Conservation (phyloP, 1,140 invertebrate genomes). For the Leptinotarsa undecemlineata region DNA sequence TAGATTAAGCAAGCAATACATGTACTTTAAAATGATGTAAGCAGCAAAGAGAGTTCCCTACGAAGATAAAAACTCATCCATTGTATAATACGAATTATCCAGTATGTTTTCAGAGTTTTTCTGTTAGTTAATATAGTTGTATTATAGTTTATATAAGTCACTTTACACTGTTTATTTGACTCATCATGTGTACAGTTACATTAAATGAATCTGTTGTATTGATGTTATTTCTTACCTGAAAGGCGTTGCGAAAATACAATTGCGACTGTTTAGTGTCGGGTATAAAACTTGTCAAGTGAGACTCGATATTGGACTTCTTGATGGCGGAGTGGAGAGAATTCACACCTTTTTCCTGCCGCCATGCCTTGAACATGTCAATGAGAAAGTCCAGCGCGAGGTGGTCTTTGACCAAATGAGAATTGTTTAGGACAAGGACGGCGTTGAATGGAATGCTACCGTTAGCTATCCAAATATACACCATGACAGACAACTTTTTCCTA, state of each 20-base stretch:
- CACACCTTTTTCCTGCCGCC: slow-evolving; percentile 89
- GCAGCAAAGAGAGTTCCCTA: no score
- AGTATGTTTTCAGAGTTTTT: no score
- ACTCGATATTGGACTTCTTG: slow-evolving; percentile 87
- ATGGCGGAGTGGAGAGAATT: slow-evolving; percentile 82
- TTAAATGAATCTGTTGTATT: no score
- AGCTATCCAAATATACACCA: slow-evolving; percentile 90
- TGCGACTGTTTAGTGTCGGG: slow-evolving; percentile 90
- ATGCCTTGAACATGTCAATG: slow-evolving; percentile 87
- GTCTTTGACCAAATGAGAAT: slow-evolving; percentile 94
- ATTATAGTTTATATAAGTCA: not conserved
- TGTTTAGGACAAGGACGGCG: slow-evolving; percentile 80
- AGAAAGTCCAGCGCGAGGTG: slow-evolving; percentile 91
- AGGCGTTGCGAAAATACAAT: slow-evolving; percentile 57
- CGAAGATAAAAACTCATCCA: no score
- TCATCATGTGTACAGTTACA: not conserved
- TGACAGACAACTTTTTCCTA: slow-evolving; percentile 87
- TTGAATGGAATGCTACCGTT: slow-evolving; percentile 86
- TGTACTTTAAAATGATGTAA: no score
- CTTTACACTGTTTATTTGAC: not conserved
- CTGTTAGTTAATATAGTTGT: not conserved
- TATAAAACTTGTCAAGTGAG: slow-evolving; percentile 88
- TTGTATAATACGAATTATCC: no score
- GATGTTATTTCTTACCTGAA: slow-evolving; percentile 18
- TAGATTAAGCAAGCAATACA: no score